A percentile compares a stretch with the other conserved stretches of the same genome.
Conservation (phyloP, 2,113 vertebrate genomes). For the Scomber scombrus region DNA sequence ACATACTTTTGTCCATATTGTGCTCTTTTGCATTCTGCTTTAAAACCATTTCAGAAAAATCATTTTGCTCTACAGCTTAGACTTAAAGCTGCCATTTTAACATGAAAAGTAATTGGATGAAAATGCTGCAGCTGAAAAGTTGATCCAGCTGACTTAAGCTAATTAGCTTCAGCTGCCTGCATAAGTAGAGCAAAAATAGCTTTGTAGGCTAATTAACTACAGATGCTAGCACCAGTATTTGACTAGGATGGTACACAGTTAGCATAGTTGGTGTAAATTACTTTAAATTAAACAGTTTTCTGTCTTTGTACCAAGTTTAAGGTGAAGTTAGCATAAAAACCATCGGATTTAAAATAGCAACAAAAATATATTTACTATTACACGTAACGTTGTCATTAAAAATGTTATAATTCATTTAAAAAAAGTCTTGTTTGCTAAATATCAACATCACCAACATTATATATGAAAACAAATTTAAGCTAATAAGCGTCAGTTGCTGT, state of each 20-base stretch:
- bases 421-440: too few species aligned
- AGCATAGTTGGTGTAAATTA: not conserved
- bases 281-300: not conserved
- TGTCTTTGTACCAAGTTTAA: not conserved
- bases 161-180: slow-evolving; percentile 28
- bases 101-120: not conserved
- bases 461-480: too few species aligned
- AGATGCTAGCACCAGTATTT: not conserved
- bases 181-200: not conserved
- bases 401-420: too few species aligned
- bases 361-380: too few species aligned
- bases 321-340: not conserved
- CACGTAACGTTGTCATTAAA: too few species aligned
- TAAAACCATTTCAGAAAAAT: too few species aligned
- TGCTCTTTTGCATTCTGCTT: too few species aligned
- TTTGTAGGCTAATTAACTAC: slow-evolving; percentile 2
- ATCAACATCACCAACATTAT: too few species aligned
- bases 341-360: too few species aligned
- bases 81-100: not conserved
- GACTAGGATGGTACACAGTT: not conserved
- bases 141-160: slow-evolving; percentile 8
- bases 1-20: too few species aligned
- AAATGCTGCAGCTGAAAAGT: slow-evolving; percentile 4
- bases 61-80: too few species aligned
- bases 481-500: not conserved